Evolutionary conservation across 2,797 vertebrate species (phyloP).

Genomic region (Dipus sagitta): DNA sequence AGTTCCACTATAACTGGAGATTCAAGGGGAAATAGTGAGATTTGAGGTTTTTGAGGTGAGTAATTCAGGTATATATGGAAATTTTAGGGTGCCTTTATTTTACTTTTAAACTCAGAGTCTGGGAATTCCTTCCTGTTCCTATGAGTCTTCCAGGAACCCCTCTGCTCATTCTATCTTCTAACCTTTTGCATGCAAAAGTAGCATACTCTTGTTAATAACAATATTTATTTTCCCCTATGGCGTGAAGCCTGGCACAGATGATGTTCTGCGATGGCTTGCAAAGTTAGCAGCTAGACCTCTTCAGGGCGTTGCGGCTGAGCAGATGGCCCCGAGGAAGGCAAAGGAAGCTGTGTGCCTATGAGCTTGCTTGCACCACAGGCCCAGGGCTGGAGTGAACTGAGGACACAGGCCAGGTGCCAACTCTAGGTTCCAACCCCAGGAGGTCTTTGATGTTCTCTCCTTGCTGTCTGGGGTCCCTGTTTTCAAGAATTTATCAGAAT

Average conservation of each 20-base stretch:
- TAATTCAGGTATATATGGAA: background rate
- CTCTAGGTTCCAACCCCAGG: slow-evolving; percentile 69
- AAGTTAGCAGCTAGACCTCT: slow-evolving; percentile 5
- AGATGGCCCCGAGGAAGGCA: slow-evolving; percentile 42
- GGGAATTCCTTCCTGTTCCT: background rate
- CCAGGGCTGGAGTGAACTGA: slow-evolving; percentile 71
- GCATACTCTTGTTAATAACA: background rate
- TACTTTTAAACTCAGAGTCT: background rate
- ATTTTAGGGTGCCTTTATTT: background rate
- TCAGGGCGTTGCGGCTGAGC: background rate
- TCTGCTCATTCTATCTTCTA: background rate
- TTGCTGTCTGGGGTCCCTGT: slow-evolving; percentile 77
- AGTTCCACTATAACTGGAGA: background rate
- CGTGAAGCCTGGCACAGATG: background rate
- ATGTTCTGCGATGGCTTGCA: background rate
- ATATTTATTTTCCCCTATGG: background rate
- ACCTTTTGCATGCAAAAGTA: background rate
- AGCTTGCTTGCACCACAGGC: slow-evolving; percentile 30
- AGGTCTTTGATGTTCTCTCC: slow-evolving; percentile 80
- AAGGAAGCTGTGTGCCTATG: background rate
- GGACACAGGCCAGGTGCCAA: slow-evolving; percentile 78
- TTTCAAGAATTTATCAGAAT: slow-evolving; percentile 84
- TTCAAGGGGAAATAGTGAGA: fast-evolving
- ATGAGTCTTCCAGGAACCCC: background rate
- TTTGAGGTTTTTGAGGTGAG: background rate